Evolutionary conservation across 2,113 vertebrate species (phyloP).

Genomic region (Gallinago media): DNA sequence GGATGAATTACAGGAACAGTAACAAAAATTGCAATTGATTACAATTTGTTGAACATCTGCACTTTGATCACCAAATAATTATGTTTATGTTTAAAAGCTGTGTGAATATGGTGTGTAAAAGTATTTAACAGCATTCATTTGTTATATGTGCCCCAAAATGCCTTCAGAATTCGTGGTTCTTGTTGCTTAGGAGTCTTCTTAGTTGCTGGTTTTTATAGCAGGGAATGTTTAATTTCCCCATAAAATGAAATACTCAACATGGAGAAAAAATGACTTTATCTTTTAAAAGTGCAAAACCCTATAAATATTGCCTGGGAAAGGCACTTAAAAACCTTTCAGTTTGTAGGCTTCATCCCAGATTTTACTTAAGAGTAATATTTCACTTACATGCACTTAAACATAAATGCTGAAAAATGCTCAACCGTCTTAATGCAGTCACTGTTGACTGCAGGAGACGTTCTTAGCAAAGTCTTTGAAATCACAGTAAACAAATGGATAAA

Average conservation of each 20-base stretch:
- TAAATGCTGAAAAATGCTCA: slow-evolving; percentile 4
- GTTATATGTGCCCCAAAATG: not conserved
- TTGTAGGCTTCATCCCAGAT: not conserved
- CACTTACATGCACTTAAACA: not conserved
- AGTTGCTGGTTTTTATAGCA: not conserved
- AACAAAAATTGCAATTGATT: not conserved
- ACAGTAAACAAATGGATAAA: slow-evolving; percentile 37
- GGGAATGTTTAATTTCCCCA: not conserved
- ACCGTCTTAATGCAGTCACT: not conserved
- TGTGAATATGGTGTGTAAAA: not conserved
- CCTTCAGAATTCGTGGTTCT: not conserved
- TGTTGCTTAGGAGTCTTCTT: not conserved
- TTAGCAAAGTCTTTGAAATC: not conserved
- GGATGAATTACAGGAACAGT: not conserved
- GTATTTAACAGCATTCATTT: not conserved
- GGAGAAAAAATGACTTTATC: rapidly evolving
- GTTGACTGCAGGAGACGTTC: not conserved
- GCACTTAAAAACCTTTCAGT: not conserved
- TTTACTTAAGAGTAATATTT: not conserved
- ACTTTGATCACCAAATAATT: not conserved
- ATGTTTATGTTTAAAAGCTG: not conserved
- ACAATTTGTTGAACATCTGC: not conserved
- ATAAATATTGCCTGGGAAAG: not conserved
- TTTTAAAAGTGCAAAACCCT: not conserved
- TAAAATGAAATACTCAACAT: not conserved